Percentiles rank a stretch among this genome's conserved stretches.
phyloP scores from a whole-genome alignment of 1,140 invertebrate genomes.

The Hycleus cichorii region DNA sequence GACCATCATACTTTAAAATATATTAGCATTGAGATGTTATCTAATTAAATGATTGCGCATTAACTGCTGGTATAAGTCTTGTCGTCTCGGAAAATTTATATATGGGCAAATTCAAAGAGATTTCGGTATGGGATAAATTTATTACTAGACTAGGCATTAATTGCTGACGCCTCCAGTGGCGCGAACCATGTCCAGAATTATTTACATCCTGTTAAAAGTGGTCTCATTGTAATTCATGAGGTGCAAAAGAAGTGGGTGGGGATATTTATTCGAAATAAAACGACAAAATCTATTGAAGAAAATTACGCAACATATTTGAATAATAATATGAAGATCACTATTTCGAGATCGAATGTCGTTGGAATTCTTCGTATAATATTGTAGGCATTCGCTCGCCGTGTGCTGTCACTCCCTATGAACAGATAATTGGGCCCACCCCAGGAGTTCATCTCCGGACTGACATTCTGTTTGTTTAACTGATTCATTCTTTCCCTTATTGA shows the following conservation, averaged over 20 bases:
- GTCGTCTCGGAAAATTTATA: conserved; percentile 15
- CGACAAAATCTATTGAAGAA: too few relatives aligned
- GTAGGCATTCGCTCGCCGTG: conserved; percentile 35
- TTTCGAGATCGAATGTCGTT: too few relatives aligned
- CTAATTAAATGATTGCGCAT: conserved; percentile 25
- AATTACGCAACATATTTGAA: too few relatives aligned
- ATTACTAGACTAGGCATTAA: conserved; percentile 13
- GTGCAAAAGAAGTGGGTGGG: too few relatives aligned
- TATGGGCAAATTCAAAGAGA: conserved; percentile 18
- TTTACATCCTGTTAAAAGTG: too few relatives aligned
- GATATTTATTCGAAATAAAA: too few relatives aligned
- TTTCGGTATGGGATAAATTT: conserved; percentile 14
- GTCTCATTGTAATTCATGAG: too few relatives aligned
- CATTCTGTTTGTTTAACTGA: conserved; percentile 38
- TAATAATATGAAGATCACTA: too few relatives aligned
- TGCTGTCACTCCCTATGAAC: conserved; percentile 41
- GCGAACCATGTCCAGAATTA: not conserved
- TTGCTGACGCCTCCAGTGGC: conserved; percentile 13
- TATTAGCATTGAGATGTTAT: conserved; percentile 24
- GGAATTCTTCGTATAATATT: conserved; percentile 22
- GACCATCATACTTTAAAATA: conserved; percentile 16
- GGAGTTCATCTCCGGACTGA: conserved; percentile 32
- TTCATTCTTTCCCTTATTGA: conserved; percentile 13
- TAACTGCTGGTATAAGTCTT: conserved; percentile 20
- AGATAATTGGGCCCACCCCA: conserved; percentile 43